Evolutionary conservation across 2,113 vertebrate genomes (phyloP), one percentile per base, ranked within the genome.

Genomic region (Phainopepla nitens): DNA sequence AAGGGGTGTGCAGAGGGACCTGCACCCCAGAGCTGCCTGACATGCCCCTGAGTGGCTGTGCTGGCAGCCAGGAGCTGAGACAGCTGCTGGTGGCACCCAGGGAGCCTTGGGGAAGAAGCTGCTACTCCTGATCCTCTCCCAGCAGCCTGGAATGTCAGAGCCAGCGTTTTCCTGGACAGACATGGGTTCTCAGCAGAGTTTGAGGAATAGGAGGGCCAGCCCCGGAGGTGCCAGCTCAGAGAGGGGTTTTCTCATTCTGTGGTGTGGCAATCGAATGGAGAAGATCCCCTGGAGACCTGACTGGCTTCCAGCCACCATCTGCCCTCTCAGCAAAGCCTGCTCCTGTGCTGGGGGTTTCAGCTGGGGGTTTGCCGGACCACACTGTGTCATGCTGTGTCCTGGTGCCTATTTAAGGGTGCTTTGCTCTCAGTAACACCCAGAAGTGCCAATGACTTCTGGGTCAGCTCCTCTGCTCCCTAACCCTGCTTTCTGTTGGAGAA

Each of bases 401-500:
- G n/a, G 28, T 16, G 66, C 39, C 3, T 57, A 0, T 50, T 68
- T 60, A 18, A 18, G 72, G 83, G 17, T 20, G 41, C 14, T 51
- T 61, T 73, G 44, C 65, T 73, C 51, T 25, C 82, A 23, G 85
- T 9, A 44, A 50, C 88, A 49, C 54, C 54, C 90, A 65, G 39
- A 5, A 1, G 77, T 71, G 81, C 69, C 57, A 57, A 4, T 29
- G 78, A 42, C 73, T 84, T 64, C 9, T 9, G 87, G 77, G 44
- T 56, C 73, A 93, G 65, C 73, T 91, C 80, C 89, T 92, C 65
- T 65, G 62, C 71, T 86, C 64, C 69, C 83, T 20, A 19, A 12
- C n/a, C 28, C 83, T 83, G 76, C 84, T 94, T 87, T 87, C 89
- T 47, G 4, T 10, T n/a, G 58, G 60, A 16, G n/a, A 41, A 75